Percentiles rank a stretch among this genome's conserved stretches.
phyloP scores from a whole-genome alignment of 2,888 invertebrate species.

The Julus scandinavius region DNA sequence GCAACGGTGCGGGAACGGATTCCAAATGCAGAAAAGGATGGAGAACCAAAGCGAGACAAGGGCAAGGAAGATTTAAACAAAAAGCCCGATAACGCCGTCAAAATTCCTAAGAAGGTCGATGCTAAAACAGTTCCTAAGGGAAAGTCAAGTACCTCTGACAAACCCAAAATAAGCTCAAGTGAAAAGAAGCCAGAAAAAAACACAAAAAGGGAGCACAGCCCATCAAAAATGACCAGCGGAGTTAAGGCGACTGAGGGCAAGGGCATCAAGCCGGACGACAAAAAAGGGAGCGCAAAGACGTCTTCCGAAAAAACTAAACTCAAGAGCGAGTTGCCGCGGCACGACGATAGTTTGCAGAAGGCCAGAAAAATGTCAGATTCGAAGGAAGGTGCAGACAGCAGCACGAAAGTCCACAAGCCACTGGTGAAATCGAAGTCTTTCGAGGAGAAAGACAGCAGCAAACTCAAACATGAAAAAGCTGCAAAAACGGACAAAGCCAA shows the following conservation, averaged over 20 bases:
- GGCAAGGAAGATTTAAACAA: not conserved
- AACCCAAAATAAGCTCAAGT: not conserved
- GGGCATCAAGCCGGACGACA: slow-evolving; percentile 48
- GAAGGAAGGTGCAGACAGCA: slow-evolving; percentile 51
- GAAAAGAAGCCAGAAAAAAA: not conserved
- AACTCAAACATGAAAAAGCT: not conserved
- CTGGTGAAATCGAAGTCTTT: slow-evolving; percentile 31
- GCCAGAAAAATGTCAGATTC: slow-evolving; percentile 54
- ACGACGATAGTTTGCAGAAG: slow-evolving; percentile 52
- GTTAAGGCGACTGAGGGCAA: slow-evolving; percentile 51
- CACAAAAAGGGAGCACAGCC: slow-evolving; percentile 27
- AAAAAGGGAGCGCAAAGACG: not conserved
- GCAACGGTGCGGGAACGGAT: not conserved
- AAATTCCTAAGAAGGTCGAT: slow-evolving; percentile 18
- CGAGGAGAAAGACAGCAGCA: slow-evolving; percentile 17
- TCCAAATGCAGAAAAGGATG: not conserved
- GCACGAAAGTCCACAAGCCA: not conserved
- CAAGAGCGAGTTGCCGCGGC: not conserved
- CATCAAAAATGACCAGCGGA: not conserved
- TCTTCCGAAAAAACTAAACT: not conserved
- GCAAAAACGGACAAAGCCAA: slow-evolving; percentile 39
- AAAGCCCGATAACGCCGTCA: not conserved
- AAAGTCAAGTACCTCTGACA: slow-evolving; percentile 41
- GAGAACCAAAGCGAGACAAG: slow-evolving; percentile 19
- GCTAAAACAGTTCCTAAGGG: slow-evolving; percentile 36